These are phyloP conservation scores for Tachina lurida DNA, from an alignment of 2,888 invertebrate genomes.

Conservation along the genomic window DNA sequence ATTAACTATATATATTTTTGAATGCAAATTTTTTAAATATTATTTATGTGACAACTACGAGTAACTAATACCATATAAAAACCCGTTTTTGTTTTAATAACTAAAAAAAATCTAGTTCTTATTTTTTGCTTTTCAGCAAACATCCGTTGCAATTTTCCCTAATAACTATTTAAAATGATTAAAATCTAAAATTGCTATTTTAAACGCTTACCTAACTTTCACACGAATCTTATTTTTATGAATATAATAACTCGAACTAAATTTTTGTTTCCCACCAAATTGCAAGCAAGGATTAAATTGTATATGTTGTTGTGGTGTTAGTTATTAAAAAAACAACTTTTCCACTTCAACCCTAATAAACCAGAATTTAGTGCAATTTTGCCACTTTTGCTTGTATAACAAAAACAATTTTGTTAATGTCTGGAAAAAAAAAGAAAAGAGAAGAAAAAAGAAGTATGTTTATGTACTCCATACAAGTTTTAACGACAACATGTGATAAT, in stretches of 20 bases:
- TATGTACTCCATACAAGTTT: conserved; percentile 17
- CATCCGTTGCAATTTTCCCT: no score
- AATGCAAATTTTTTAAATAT: no score
- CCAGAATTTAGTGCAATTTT: conserved; percentile 18
- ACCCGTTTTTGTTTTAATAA: no score
- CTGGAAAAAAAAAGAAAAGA: conserved; percentile 19
- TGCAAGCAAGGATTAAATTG: not conserved
- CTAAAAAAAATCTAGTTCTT: no score
- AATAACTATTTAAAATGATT: no score
- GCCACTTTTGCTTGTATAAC: not conserved
- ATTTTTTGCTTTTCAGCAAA: no score
- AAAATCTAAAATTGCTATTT: not conserved
- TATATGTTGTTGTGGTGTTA: not conserved
- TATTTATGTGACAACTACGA: no score
- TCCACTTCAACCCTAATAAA: not conserved
- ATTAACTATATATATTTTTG: no score
- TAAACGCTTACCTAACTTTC: not conserved
- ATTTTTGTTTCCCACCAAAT: conserved; percentile 5
- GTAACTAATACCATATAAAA: no score
- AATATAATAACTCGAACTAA: not conserved
- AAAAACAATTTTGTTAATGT: not conserved
- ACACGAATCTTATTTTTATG: not conserved
- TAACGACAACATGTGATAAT: conserved; percentile 42
- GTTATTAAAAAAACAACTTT: conserved; percentile 3
- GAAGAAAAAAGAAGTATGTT: conserved; percentile 3